Percentiles rank a stretch among this genome's conserved stretches.
Evolutionary conservation across 2,888 invertebrate species (phyloP).

Genomic region (Andrena praecox): DNA sequence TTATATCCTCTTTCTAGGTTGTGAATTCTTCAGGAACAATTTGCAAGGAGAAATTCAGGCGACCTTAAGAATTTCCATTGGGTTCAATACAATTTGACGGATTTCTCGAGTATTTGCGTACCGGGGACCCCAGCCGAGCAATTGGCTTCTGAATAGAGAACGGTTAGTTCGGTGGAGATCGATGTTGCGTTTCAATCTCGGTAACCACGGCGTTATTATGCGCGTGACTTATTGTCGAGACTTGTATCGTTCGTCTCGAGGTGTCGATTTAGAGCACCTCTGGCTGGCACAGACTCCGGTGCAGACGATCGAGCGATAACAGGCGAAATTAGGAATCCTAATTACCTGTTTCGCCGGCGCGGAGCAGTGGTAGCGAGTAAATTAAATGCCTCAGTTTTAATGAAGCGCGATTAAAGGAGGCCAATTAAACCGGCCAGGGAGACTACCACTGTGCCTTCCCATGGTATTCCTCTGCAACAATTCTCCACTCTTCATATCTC

Average conservation of each 20-base stretch:
- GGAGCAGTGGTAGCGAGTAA: constrained; percentile 36
- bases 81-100: neutral
- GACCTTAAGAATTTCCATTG: neutral
- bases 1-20: no score
- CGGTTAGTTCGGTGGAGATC: neutral
- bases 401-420: constrained; percentile 33
- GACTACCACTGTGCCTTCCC: neutral
- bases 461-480: neutral
- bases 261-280: neutral
- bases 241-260: constrained; percentile 2
- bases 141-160: neutral
- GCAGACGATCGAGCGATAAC: constrained; percentile 47
- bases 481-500: neutral
- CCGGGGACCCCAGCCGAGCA: no score
- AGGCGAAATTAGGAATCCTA: constrained; percentile 47
- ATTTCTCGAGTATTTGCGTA: neutral
- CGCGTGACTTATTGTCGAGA: constrained; percentile 1
- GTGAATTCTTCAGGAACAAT: neutral
- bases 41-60: neutral
- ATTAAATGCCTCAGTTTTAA: constrained; percentile 50
- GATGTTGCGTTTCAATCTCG: neutral
- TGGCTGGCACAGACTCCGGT: neutral
- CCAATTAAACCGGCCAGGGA: constrained; percentile 37
- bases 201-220: neutral
- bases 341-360: constrained; percentile 48